Evolutionary conservation across 1,140 invertebrate species (phyloP), one percentile per base, ranked within the genome.

Genomic region (Drosophila pallidifrons): DNA sequence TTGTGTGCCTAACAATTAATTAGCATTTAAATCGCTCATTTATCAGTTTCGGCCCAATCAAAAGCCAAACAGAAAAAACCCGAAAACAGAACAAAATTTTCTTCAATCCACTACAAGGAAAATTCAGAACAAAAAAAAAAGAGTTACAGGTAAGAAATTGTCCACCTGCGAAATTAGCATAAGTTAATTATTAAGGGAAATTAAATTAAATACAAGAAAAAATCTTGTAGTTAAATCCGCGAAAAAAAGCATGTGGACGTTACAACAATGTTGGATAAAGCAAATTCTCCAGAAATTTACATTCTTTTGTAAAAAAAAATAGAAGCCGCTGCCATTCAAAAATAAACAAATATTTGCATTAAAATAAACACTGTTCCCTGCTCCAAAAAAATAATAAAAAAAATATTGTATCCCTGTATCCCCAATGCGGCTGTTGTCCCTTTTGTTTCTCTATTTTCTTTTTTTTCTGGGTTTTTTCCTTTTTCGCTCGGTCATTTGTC

Each of bases 281-380:
- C 70, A 60, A 67, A 77, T 55, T 66, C 54, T 25, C 49, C 58
- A 61, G 63, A 67, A 61, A 64, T 74, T 65, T 74, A 51, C 59
- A 68, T 85, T 66, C 46, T 52, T 64, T 52, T 64, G 20, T 43
- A 25, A 45, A 51, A 68, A 45, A 71, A 68, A 20, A 52, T 35
- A 30, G 11, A 11, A 10, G 30, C 54, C 60, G 38, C 13, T 73
- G 66, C 66, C 76, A 78, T 63, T 78, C 63, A 66, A 75, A 87
- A 88, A 88, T 88, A 88, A 82, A 83, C 83, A 88, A 88, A 88
- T 83, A 88, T 88, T 89, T 88, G 85, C 64, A 80, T 82, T 73
- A 71, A 88, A 82, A 88, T 89, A 88, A 88, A 88, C 83, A 83
- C 54, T 43, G 70, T 75, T 43, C 20, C 15, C 41, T 32, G 51